Base-by-base conservation (phyloP, 1,140 invertebrate genomes). In the Asbolus verrucosus region DNA sequence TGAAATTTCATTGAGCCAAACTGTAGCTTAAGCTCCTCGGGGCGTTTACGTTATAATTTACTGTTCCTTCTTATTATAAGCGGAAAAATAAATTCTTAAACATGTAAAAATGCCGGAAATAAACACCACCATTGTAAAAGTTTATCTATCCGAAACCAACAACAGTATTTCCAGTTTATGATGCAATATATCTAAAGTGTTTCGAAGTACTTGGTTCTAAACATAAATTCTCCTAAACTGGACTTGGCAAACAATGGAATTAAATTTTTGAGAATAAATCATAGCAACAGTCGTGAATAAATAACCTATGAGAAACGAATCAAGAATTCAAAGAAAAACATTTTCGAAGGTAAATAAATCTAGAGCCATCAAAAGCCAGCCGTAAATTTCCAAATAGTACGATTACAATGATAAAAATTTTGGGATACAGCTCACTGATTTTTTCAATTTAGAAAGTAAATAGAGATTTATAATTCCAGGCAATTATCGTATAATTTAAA, bases 131-230 rank as follows among this genome's bases (percentile, higher is more conserved):
- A 27, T 63, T 39, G 36, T 63, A 41, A 24, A 43, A 43, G 16
- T 66, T 66, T 66, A 66, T 66, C 63, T 66, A 33, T 31, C 63
- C 36, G 16, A 66, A 39, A 66, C 63, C 38, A 46, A 66, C 63
- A 46, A 46, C 39, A 66, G 63, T 66, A 66, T 66, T 46, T 63
- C 61, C 33, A 24, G 21, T 63, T 66, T 66, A 66, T 66, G 41
- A 46, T 33, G 63, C 63, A 41, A 66, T 66, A 66, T 66, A 66
- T 66, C 63, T 66, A 66, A 66, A 66, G 63, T 46, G 63, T 46
- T 66, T 66, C 63, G 63, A 66, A 66, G 63, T 66, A 66, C 38
- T 66, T 46, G 36, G n/a, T 46, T 33, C 24, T 46, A 46, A 43
- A 46, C 41, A 66, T 66, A 66, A 66, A 66, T 66, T 66, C 27